Base-by-base conservation (phyloP, 1,140 invertebrate genomes). In the Solenopsis invicta region DNA sequence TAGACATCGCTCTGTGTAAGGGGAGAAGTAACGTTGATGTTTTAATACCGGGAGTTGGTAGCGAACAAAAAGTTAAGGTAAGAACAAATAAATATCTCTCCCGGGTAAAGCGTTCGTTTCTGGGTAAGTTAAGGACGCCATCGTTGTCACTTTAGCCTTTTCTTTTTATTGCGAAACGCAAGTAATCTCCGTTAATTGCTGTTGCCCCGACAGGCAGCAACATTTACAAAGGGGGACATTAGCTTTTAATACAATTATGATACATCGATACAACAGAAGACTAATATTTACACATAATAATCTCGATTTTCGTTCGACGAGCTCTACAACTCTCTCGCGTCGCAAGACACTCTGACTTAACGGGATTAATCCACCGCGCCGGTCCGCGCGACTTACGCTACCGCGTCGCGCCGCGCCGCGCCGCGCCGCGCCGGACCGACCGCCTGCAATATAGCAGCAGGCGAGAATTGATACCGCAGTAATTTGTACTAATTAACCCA, bases 401-500 rank as follows among this genome's bases (percentile, higher is more conserved):
- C 4, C 41, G 41, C 24, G 45, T 45, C 45, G 24, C 59, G 45
- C 29, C 61, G 61, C n/a, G n/a, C n/a, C n/a, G n/a, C n/a, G n/a
- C n/a, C n/a, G n/a, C n/a, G n/a, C n/a, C n/a, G n/a, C n/a, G n/a
- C n/a, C n/a, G n/a, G n/a, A n/a, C n/a, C n/a, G 45, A 34, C 45
- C 21, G 76, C 61, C 52, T 66, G 61, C 75, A 12, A 62, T 50
- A 24, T 48, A 69, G 8, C 48, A 61, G 64, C 41, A 81, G 64
- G 77, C 69, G 80, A 74, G 69, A 84, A 84, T 74, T 84, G 80
- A 84, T 74, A 74, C 80, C 80, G 80, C 80, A 84, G 80, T 84
- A 84, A 84, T 84, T 84, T 84, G 80, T 74, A 84, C 80, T 84
- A 84, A 84, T 84, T 84, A 84, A 84, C 54, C 69, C 80, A 84